These are phyloP conservation scores for Mythimna ferrago DNA, from an alignment of 2,888 invertebrate genomes.

Conservation along the genomic window DNA sequence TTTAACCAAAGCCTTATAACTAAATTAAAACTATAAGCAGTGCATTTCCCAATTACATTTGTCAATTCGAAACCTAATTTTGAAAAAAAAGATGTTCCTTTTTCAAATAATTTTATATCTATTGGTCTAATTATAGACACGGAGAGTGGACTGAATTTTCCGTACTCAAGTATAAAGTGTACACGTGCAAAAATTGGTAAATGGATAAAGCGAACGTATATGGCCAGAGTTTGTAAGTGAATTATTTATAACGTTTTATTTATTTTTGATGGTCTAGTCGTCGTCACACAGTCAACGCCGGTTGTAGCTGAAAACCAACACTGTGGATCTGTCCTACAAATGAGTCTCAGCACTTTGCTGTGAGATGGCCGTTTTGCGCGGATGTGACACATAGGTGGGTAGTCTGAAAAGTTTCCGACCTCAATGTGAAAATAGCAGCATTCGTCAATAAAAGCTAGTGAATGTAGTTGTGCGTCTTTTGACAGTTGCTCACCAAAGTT, in stretches of 20 bases:
- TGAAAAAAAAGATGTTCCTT: conserved; percentile 7
- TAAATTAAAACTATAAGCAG: conserved; percentile 38
- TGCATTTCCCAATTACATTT: conserved; percentile 45
- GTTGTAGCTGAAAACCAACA: background rate
- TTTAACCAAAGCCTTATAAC: background rate
- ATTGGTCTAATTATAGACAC: conserved; percentile 32
- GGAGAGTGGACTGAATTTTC: background rate
- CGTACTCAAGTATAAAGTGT: background rate
- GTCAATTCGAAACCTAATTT: conserved; percentile 3
- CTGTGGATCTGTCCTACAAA: no score
- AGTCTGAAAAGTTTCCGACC: no score
- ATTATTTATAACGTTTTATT: no score
- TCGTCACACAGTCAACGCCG: no score
- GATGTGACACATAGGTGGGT: background rate
- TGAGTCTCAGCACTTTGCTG: background rate
- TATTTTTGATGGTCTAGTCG: no score
- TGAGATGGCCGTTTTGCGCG: background rate
- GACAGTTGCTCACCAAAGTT: no score
- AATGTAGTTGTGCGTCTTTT: no score
- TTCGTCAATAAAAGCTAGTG: no score
- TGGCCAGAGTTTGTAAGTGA: background rate
- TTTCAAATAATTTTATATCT: conserved; percentile 7
- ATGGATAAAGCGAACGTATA: background rate
- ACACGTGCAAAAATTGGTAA: background rate
- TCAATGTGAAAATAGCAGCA: no score